Evolutionary conservation across 2,888 invertebrate genomes (phyloP).

Genomic region (Eurytoma californica): DNA sequence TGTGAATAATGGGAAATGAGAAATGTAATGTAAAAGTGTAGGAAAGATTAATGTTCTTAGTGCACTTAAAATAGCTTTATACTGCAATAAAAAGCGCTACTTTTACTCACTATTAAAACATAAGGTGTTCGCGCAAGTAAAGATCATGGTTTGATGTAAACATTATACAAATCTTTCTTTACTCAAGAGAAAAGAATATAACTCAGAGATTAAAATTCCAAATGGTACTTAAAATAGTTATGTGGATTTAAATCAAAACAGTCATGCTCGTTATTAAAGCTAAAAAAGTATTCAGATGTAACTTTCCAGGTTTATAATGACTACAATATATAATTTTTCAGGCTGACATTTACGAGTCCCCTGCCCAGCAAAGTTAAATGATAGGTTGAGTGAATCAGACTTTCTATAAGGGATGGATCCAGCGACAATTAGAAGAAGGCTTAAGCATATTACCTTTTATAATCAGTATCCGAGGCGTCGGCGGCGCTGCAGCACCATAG

Average conservation of each 20-base stretch:
- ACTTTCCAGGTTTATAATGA: slow-evolving; percentile 27
- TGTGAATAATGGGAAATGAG: too few relatives aligned
- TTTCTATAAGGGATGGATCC: background rate
- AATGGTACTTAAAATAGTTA: too few relatives aligned
- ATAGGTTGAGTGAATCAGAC: slow-evolving; percentile 35
- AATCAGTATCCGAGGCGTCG: slow-evolving; percentile 66
- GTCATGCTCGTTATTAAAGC: too few relatives aligned
- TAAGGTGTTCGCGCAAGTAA: background rate
- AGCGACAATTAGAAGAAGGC: slow-evolving; percentile 54
- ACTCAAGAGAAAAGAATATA: too few relatives aligned
- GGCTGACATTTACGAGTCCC: slow-evolving; percentile 38
- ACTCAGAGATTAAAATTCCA: too few relatives aligned
- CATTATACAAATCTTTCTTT: too few relatives aligned
- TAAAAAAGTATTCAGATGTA: background rate
- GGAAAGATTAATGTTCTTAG: background rate
- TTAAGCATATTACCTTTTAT: slow-evolving; percentile 58
- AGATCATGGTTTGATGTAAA: too few relatives aligned
- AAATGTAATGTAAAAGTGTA: slow-evolving; percentile 9
- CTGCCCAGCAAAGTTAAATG: slow-evolving; percentile 32
- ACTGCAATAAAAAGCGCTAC: background rate
- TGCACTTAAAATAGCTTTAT: too few relatives aligned
- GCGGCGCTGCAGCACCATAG: slow-evolving; percentile 55
- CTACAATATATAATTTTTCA: too few relatives aligned
- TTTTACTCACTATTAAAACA: background rate
- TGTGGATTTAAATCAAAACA: too few relatives aligned